phyloP scores from a whole-genome alignment of 1,140 invertebrate genomes.

The Thereuonema tuberculata region DNA sequence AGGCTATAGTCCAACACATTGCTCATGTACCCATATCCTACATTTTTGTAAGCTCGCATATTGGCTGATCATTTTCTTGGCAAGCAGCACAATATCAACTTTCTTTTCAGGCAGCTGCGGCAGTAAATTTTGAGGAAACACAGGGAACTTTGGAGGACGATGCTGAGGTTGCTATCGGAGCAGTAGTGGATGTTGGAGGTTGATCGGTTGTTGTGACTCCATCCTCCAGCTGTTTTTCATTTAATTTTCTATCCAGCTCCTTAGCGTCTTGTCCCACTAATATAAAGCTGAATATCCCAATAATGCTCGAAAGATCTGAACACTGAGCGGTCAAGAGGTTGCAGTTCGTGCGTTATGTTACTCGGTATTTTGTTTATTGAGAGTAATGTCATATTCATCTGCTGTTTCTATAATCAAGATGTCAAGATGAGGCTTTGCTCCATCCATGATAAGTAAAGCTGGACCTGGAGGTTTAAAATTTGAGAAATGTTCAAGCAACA shows the following conservation, averaged over 20 bases:
- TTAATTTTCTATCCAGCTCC: neutral
- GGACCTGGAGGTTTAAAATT: constrained; percentile 22
- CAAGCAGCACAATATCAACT: too few relatives aligned
- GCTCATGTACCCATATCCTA: too few relatives aligned
- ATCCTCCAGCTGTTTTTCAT: too few relatives aligned
- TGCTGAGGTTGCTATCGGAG: too few relatives aligned
- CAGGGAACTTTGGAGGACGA: too few relatives aligned
- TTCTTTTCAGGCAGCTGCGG: too few relatives aligned
- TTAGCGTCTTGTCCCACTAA: neutral
- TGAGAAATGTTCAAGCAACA: constrained; percentile 26
- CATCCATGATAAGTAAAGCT: constrained; percentile 30
- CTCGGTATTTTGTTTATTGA: constrained; percentile 22
- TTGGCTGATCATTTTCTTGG: too few relatives aligned
- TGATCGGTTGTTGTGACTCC: too few relatives aligned
- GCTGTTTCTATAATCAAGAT: neutral
- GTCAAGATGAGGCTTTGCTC: constrained; percentile 27
- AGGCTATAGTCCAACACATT: too few relatives aligned
- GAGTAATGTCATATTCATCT: neutral
- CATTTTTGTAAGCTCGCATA: too few relatives aligned
- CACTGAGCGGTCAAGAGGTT: constrained; percentile 29
- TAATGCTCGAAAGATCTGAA: constrained; percentile 27
- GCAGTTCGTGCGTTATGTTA: constrained; percentile 30
- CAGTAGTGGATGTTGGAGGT: too few relatives aligned
- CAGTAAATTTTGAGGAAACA: too few relatives aligned
- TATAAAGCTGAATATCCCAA: constrained; percentile 25